Evolutionary conservation across 2,113 vertebrate species (phyloP).

Genomic region (Megaptera novaeangliae): DNA sequence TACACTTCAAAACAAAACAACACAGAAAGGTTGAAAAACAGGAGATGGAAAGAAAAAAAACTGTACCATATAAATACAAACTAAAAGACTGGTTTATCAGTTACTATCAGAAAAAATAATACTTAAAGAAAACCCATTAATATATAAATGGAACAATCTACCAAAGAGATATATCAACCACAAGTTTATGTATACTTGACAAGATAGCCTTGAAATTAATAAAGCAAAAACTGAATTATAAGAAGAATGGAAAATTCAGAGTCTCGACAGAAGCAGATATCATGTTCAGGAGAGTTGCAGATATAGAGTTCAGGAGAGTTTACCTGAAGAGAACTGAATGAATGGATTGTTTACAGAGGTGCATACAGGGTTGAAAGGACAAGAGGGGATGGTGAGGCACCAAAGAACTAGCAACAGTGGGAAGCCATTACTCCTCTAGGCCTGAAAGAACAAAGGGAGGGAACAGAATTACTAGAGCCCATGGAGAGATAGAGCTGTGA

Average conservation of each 20-base stretch:
- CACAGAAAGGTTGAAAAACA: neutral
- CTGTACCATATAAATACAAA: neutral
- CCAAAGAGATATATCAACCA: neutral
- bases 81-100: neutral
- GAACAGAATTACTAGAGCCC: neutral
- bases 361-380: neutral
- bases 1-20: neutral
- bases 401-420: neutral
- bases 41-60: neutral
- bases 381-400: neutral
- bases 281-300: neutral
- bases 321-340: neutral
- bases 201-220: neutral
- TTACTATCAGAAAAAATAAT: neutral
- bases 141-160: neutral
- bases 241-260: conserved; percentile 2
- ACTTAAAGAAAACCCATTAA: neutral
- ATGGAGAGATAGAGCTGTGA: neutral
- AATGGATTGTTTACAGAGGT: neutral
- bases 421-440: neutral
- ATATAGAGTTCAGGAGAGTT: neutral
- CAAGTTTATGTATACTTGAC: neutral
- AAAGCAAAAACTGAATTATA: neutral
- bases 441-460: neutral
- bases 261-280: neutral